Base-by-base conservation (phyloP, 1,140 invertebrate genomes). In the Acarapis woodi region DNA sequence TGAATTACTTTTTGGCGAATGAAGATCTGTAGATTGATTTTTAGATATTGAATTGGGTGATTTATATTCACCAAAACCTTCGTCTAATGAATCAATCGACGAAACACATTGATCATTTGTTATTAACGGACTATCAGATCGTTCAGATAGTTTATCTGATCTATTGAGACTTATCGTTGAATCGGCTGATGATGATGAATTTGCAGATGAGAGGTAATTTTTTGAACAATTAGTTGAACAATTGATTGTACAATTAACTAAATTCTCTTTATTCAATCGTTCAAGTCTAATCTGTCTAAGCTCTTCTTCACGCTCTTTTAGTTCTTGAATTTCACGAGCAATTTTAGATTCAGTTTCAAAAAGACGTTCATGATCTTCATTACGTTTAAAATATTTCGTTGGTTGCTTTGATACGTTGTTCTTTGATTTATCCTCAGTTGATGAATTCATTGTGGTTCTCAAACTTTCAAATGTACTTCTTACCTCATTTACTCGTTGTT, bases 291-390 rank as follows among this genome's bases (percentile, higher is more conserved):
- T 45, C 9, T 39, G 36, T 10, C 51, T 45, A 4, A 62, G 45
- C 36, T 62, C 59, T 18, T 60, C 59, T 41, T 62, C 59, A 4
- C 59, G 44, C 42, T 58, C 53, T 32, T 49, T 47, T 42, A 55
- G 46, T 41, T 61, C 56, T 15, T 57, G 44, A 19, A 62, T 51
- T 42, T 62, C 60, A 24, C 49, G 45, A 3, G 58, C 60, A 26
- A 62, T 62, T 26, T 53, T 50, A 29, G 52, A 54, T 42, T 61
- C 59, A 0, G 52, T 44, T 33, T 38, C 37, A n/a, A n/a, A n/a
- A n/a, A n/a, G n/a, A n/a, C n/a, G n/a, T n/a, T n/a, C n/a, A n/a
- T n/a, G n/a, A n/a, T n/a, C n/a, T n/a, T n/a, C n/a, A n/a, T n/a
- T n/a, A n/a, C n/a, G n/a, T n/a, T n/a, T n/a, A n/a, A n/a, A n/a